Percentiles rank a stretch among this genome's conserved stretches.
These are phyloP conservation scores for Agrotis exclamationis DNA, from an alignment of 2,888 invertebrate species.

Conservation along the genomic window DNA sequence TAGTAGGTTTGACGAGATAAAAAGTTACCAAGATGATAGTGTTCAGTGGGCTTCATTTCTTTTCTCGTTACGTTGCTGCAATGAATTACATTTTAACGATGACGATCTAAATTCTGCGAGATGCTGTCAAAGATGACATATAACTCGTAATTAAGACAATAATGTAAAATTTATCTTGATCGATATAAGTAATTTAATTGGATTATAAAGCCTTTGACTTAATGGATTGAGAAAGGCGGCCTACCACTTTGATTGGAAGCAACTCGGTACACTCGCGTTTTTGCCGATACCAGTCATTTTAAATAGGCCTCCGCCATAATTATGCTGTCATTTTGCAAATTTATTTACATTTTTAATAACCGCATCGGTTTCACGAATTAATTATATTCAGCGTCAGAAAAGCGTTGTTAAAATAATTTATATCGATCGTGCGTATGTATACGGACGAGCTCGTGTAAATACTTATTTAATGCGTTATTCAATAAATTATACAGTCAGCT, in stretches of 20 bases:
- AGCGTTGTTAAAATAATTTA: slow-evolving; percentile 69
- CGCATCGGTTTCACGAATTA: slow-evolving; percentile 77
- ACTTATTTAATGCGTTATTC: slow-evolving; percentile 71
- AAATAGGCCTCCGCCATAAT: slow-evolving; percentile 76
- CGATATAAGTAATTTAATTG: slow-evolving; percentile 79
- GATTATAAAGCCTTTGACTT: slow-evolving; percentile 76
- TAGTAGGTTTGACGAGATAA: neutral
- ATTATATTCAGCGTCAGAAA: slow-evolving; percentile 70
- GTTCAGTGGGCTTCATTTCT: slow-evolving; percentile 16
- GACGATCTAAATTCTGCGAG: slow-evolving; percentile 53
- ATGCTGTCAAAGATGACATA: slow-evolving; percentile 71
- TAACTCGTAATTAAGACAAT: slow-evolving; percentile 76
- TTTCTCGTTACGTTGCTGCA: slow-evolving; percentile 11
- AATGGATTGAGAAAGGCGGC: slow-evolving; percentile 77
- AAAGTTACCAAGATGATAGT: neutral
- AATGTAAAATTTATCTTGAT: slow-evolving; percentile 75
- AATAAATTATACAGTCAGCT: slow-evolving; percentile 75
- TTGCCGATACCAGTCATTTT: slow-evolving; percentile 75
- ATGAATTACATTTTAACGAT: slow-evolving; percentile 44
- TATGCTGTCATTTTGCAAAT: slow-evolving; percentile 82
- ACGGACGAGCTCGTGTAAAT: slow-evolving; percentile 61
- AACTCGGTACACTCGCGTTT: slow-evolving; percentile 69
- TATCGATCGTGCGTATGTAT: slow-evolving; percentile 57
- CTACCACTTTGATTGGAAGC: slow-evolving; percentile 68
- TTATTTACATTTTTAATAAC: slow-evolving; percentile 83